A percentile compares a stretch with the other conserved stretches of the same genome.
phyloP scores from a whole-genome alignment of 2,113 vertebrate genomes.

The Arothron firmamentum region DNA sequence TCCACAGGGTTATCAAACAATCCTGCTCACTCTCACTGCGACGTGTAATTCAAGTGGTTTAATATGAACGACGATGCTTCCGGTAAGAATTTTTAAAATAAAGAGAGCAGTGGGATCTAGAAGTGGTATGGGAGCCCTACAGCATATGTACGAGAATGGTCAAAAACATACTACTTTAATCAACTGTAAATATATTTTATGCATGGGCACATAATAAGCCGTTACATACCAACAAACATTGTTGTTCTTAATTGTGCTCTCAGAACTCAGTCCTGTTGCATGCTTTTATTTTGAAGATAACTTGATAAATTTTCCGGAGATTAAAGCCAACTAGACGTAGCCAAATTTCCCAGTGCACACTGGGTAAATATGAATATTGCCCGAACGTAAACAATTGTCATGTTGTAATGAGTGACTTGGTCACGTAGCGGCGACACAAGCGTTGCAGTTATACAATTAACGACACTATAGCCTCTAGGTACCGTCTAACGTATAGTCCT shows the following conservation, averaged over 20 bases:
- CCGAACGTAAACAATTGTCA: slow-evolving; percentile 48
- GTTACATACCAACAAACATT: too few relatives aligned
- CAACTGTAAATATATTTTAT: too few relatives aligned
- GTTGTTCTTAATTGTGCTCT: too few relatives aligned
- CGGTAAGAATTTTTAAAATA: slow-evolving; percentile 29
- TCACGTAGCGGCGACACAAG: not conserved
- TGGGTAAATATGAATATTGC: slow-evolving; percentile 57
- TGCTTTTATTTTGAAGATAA: slow-evolving; percentile 34
- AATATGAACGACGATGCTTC: not conserved
- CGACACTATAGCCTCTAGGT: too few relatives aligned
- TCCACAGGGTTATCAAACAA: slow-evolving; percentile 34
- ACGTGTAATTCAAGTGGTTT: slow-evolving; percentile 34
- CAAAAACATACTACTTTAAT: too few relatives aligned
- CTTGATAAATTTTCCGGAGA: rapidly evolving
- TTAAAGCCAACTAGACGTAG: not conserved
- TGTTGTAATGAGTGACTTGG: not conserved
- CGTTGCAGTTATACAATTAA: not conserved
- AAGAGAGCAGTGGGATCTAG: not conserved
- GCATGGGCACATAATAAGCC: too few relatives aligned
- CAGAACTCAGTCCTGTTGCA: too few relatives aligned
- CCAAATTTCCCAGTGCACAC: slow-evolving; percentile 56
- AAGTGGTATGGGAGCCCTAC: too few relatives aligned
- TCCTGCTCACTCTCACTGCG: slow-evolving; percentile 64
- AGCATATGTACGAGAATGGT: too few relatives aligned
- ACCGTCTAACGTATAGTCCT: too few relatives aligned